These are phyloP conservation scores for Gadus macrocephalus DNA, from an alignment of 2,113 vertebrate genomes.

Conservation along the genomic window DNA sequence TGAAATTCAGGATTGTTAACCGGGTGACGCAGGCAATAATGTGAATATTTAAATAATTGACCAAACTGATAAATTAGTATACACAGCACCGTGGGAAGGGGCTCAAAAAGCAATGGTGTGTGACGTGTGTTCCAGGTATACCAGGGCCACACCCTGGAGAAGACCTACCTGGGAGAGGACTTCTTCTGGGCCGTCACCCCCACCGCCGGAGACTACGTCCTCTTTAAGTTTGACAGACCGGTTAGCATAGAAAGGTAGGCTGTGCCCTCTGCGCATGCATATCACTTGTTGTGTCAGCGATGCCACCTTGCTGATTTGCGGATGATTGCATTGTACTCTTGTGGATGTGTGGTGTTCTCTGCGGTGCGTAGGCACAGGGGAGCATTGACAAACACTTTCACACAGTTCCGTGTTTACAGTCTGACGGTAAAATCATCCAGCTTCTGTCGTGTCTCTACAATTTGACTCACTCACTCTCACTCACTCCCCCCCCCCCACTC, in stretches of 20 bases:
- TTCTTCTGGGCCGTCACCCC: conserved; percentile 99
- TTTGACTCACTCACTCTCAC: no score
- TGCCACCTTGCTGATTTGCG: neutral
- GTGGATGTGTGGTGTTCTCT: neutral
- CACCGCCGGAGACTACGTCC: conserved; percentile 85
- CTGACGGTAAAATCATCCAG: no score
- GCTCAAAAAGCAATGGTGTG: no score
- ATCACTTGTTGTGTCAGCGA: neutral
- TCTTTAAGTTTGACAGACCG: conserved; percentile 96
- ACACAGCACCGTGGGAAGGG: no score
- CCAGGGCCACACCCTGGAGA: conserved; percentile 94
- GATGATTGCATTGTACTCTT: no score
- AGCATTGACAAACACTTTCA: neutral
- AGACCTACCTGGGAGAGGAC: conserved; percentile 94
- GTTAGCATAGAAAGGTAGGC: conserved; percentile 87
- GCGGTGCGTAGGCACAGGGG: neutral
- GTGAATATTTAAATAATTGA: no score
- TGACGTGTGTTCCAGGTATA: conserved; percentile 72
- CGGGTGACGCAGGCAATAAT: no score
- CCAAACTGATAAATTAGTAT: no score
- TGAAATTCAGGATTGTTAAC: no score
- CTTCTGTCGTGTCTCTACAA: no score
- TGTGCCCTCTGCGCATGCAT: neutral
- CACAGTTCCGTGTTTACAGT: neutral
- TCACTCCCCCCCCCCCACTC: no score